Evolutionary conservation across 2,888 invertebrate genomes (phyloP).

Genomic region (Nemotelus pantherinus): DNA sequence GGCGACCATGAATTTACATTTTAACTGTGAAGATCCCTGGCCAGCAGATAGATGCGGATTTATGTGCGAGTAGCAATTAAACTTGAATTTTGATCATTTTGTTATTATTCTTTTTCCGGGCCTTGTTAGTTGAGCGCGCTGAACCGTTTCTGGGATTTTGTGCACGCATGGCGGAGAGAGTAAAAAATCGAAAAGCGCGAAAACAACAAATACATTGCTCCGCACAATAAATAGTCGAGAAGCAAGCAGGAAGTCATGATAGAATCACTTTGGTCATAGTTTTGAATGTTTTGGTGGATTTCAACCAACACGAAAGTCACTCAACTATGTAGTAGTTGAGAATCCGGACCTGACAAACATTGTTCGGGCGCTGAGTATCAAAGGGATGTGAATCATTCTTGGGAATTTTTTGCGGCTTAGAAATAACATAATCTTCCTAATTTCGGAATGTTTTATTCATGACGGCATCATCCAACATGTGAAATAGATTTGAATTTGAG

Average conservation of each 20-base stretch:
- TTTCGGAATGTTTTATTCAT: no score
- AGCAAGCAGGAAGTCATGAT: slow-evolving; percentile 30
- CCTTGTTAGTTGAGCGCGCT: slow-evolving; percentile 47
- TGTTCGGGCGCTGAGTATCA: no score
- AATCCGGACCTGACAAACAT: no score
- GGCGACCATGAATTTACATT: slow-evolving; percentile 26
- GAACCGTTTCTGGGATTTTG: slow-evolving; percentile 40
- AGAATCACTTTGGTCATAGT: background rate
- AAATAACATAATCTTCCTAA: no score
- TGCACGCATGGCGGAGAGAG: background rate
- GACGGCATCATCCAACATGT: no score
- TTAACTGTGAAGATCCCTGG: slow-evolving; percentile 34
- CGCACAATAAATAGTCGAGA: background rate
- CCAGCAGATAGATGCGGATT: slow-evolving; percentile 38
- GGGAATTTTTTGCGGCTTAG: no score
- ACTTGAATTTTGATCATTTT: slow-evolving; percentile 45
- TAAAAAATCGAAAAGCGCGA: background rate
- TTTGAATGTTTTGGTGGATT: background rate
- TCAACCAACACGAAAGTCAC: background rate
- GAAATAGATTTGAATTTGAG: no score
- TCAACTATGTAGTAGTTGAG: background rate
- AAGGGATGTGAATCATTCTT: no score
- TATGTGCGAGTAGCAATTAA: slow-evolving; percentile 49
- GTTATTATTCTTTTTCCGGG: slow-evolving; percentile 31
- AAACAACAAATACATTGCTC: background rate